Percentiles rank a stretch among this genome's conserved stretches.
phyloP scores from a whole-genome alignment of 2,113 vertebrate species.

The Abramis brama region DNA sequence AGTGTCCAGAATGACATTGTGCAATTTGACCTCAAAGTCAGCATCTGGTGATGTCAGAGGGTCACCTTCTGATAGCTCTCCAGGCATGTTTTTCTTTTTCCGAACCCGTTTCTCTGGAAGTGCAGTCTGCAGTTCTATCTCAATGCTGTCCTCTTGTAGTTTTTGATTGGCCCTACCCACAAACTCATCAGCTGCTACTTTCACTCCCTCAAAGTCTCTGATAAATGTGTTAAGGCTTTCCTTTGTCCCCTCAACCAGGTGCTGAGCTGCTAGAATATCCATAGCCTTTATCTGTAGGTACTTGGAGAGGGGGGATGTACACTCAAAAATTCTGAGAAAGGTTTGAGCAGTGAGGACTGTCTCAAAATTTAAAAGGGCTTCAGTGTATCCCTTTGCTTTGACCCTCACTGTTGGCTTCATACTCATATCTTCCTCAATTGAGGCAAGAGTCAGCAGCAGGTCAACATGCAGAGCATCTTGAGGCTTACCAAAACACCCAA shows the following conservation, averaged over 20 bases:
- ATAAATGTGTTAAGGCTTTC: constrained; percentile 4
- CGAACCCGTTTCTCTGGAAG: constrained; percentile 26
- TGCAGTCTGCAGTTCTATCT: constrained; percentile 43
- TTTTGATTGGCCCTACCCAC: constrained; percentile 48
- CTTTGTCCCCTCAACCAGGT: no score
- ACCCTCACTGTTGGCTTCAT: constrained; percentile 10
- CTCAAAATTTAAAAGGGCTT: constrained; percentile 1
- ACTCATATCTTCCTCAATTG: constrained; percentile 26
- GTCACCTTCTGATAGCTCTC: background rate
- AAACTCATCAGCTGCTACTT: constrained; percentile 48
- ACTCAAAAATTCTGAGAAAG: no score
- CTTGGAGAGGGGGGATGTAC: no score
- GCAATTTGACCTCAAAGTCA: background rate
- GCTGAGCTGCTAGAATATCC: no score
- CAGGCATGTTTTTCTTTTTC: constrained; percentile 36
- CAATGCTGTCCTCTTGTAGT: constrained; percentile 34
- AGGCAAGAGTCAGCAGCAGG: constrained; percentile 41
- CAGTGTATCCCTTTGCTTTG: constrained; percentile 31
- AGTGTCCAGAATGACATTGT: background rate
- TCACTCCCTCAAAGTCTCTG: constrained; percentile 48
- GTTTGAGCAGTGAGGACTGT: no score
- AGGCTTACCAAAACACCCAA: constrained; percentile 48
- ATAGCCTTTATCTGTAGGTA: no score
- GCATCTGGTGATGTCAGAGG: background rate
- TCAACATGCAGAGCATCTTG: constrained; percentile 46